Conservation (phyloP, 1,140 invertebrate genomes). For the Mercenaria mercenaria region DNA sequence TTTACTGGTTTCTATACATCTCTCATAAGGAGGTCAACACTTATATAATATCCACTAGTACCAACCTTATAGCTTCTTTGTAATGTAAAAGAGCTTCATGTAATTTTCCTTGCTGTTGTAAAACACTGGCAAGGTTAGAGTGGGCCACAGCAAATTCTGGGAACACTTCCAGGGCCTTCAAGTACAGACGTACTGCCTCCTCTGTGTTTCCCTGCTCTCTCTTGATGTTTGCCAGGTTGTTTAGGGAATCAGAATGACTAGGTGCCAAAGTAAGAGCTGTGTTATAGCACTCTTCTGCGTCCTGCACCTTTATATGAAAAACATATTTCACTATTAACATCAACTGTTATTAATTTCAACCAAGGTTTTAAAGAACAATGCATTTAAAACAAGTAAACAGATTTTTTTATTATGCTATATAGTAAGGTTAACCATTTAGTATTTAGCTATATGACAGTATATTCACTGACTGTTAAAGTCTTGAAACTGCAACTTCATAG, state of each 20-base stretch:
- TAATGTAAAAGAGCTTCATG: constrained; percentile 99
- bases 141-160: constrained; percentile 99
- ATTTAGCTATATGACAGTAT: no score
- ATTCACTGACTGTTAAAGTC: no score
- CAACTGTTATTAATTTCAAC: no score
- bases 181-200: constrained; percentile 97
- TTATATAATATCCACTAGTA: no score
- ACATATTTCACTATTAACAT: constrained; percentile 51
- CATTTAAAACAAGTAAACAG: no score
- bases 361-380: no score
- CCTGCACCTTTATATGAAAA: constrained; percentile 91
- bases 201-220: constrained; percentile 96
- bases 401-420: no score
- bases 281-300: constrained; percentile 99
- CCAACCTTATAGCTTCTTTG: constrained; percentile 96
- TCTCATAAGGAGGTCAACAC: no score
- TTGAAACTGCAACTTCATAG: no score
- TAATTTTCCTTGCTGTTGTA: constrained; percentile 98
- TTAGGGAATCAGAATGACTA: constrained; percentile 99
- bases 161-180: constrained; percentile 93
- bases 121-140: constrained; percentile 98
- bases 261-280: constrained; percentile 98
- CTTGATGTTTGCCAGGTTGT: constrained; percentile 97
- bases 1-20: no score
- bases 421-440: no score